Evolutionary conservation across 2,797 vertebrate genomes (phyloP), one percentile per base, ranked within the genome.

Genomic region (Sebastes minor): DNA sequence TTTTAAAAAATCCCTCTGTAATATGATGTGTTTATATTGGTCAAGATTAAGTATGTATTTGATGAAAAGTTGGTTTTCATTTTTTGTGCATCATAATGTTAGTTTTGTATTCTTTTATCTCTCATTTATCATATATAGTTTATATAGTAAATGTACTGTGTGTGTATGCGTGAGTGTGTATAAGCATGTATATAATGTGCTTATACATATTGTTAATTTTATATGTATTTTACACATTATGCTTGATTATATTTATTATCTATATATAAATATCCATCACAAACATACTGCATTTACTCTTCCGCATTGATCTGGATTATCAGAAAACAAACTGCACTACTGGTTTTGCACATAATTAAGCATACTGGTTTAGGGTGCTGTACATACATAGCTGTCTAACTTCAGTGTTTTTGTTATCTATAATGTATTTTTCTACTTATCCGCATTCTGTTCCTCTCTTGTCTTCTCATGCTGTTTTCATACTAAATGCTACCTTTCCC

Each of bases 391-490:
- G 46, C 46, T 20, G 18, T 49, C 46, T 9, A 4, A 49, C 46
- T 0, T 49, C 16, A 49, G 18, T 49, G 18, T 2, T 49, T 49
- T 20, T 52, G 16, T 52, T 52, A 52, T 52, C 8, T 52, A 38
- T 16, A 20, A 18, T 52, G 1, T 59, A 6, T 60, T 14, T 68
- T 22, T 61, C 18, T 62, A 13, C 35, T 28, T 25, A 25, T 49
- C 13, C 0, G 6, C 25, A 42, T 38, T 18, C 18, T 3, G 4
- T 25, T 35, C 53, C 10, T 25, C 27, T 72, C n/a, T 23, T 22
- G 20, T n/a, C 18, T 28, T 55, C 1, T 27, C 3, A 0, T 25
- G 8, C 27, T 35, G 8, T 38, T 22, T 0, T 60, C 0, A 25
- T 38, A 8, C 22, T 1, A 72, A 62, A 52, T 22, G 9, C 28